These are phyloP conservation scores for Bungarus multicinctus DNA, from an alignment of 2,113 vertebrate genomes.

Conservation along the genomic window DNA sequence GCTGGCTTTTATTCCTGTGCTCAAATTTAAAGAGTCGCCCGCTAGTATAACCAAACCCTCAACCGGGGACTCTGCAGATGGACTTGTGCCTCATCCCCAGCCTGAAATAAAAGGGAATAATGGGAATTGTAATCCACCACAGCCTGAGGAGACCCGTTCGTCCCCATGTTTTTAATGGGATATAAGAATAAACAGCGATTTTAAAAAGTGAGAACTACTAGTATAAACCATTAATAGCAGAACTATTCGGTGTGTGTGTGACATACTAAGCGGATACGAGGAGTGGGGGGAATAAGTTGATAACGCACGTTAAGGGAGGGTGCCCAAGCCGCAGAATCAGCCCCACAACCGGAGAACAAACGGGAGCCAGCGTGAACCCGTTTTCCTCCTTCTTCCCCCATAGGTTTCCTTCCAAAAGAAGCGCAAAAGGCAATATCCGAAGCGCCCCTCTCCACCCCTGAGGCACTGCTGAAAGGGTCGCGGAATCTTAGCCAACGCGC, in stretches of 20 bases:
- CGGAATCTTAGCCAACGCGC: background rate
- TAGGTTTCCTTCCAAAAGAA: background rate
- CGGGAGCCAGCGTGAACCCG: background rate
- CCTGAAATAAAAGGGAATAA: background rate
- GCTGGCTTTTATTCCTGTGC: background rate
- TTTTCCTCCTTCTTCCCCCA: background rate
- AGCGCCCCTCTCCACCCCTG: background rate
- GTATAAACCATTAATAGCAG: background rate
- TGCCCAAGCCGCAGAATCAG: background rate
- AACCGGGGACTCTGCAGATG: background rate
- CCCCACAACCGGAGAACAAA: background rate
- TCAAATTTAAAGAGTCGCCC: background rate
- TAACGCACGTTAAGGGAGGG: background rate
- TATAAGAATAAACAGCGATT: background rate
- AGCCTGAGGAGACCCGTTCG: background rate
- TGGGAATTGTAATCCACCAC: background rate
- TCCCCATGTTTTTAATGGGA: background rate
- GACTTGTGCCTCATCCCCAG: background rate
- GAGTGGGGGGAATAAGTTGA: background rate
- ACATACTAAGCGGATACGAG: background rate
- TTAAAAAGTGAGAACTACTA: background rate
- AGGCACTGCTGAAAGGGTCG: background rate
- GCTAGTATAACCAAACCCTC: background rate
- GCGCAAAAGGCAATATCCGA: background rate
- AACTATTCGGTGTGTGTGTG: background rate